phyloP scores from a whole-genome alignment of 2,113 vertebrate species.

The Sisor rabdophorus region DNA sequence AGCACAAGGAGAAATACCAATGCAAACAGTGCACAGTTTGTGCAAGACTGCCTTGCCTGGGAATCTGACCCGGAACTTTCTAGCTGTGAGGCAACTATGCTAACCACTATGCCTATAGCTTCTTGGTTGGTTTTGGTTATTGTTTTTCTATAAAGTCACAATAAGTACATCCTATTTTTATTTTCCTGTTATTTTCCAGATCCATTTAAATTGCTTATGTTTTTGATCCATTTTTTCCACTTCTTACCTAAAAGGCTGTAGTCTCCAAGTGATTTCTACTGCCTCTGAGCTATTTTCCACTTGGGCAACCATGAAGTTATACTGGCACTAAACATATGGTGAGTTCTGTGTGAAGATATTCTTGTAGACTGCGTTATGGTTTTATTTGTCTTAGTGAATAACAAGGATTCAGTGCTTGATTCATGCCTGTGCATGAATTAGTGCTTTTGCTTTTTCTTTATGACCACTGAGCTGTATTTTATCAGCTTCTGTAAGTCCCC shows the following conservation, averaged over 20 bases:
- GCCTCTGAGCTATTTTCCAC: constrained; percentile 75
- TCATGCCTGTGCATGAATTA: constrained; percentile 68
- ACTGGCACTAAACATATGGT: constrained; percentile 80
- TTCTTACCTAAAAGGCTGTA: constrained; percentile 65
- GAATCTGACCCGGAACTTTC: no score
- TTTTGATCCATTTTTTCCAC: constrained; percentile 52
- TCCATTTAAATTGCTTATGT: constrained; percentile 50
- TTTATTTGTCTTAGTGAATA: constrained; percentile 77
- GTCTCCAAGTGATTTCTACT: constrained; percentile 61
- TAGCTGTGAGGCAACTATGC: no score
- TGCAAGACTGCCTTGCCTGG: no score
- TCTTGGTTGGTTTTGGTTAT: no score
- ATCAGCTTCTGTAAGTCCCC: not conserved
- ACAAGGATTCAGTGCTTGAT: constrained; percentile 68
- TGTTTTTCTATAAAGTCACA: no score
- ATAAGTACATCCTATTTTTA: constrained; percentile 11
- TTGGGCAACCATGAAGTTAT: constrained; percentile 74
- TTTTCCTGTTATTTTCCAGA: not conserved
- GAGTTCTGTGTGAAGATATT: constrained; percentile 69
- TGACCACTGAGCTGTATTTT: constrained; percentile 27
- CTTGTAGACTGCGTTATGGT: constrained; percentile 64
- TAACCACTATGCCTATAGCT: no score
- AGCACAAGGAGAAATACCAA: no score
- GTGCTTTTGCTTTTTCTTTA: constrained; percentile 8
- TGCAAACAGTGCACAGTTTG: no score